These are phyloP conservation scores for Cryptus viduatorius DNA, from an alignment of 2,888 invertebrate genomes.

Conservation along the genomic window DNA sequence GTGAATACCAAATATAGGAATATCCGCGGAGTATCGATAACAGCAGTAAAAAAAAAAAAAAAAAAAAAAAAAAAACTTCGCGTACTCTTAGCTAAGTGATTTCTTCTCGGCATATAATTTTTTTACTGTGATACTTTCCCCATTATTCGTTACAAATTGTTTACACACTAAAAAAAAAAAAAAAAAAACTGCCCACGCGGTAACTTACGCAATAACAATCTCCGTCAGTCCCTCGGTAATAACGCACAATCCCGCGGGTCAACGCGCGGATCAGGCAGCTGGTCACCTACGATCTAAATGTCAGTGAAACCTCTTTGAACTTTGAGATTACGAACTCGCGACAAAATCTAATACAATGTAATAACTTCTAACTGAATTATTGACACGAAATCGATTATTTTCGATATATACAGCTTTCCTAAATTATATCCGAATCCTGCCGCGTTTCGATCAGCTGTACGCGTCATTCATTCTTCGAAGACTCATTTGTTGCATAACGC, in stretches of 20 bases:
- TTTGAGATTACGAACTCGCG: neutral
- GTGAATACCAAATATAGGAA: slow-evolving; percentile 1
- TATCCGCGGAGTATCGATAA: neutral
- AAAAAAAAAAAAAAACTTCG: neutral
- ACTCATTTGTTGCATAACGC: slow-evolving; percentile 8
- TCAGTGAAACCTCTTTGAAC: slow-evolving; percentile 46
- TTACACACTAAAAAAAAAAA: neutral
- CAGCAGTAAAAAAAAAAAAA: neutral
- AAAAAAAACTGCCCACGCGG: slow-evolving; percentile 4
- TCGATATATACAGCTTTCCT: neutral
- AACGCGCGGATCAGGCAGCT: slow-evolving; percentile 15
- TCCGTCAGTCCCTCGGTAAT: slow-evolving; percentile 36
- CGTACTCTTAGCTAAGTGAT: too few relatives aligned
- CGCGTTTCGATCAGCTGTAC: neutral
- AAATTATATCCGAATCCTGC: neutral
- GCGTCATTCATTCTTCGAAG: neutral
- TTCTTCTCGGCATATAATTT: neutral
- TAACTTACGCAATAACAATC: slow-evolving; percentile 39
- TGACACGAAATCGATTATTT: neutral
- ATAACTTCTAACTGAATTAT: neutral
- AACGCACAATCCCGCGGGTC: slow-evolving; percentile 30
- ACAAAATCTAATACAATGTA: neutral
- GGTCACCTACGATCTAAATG: slow-evolving; percentile 31
- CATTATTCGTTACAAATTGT: neutral
- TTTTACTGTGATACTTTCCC: neutral